These are phyloP conservation scores for Panagrolaimus sp. DNA, from an alignment of 1,140 invertebrate species.

Conservation along the genomic window DNA sequence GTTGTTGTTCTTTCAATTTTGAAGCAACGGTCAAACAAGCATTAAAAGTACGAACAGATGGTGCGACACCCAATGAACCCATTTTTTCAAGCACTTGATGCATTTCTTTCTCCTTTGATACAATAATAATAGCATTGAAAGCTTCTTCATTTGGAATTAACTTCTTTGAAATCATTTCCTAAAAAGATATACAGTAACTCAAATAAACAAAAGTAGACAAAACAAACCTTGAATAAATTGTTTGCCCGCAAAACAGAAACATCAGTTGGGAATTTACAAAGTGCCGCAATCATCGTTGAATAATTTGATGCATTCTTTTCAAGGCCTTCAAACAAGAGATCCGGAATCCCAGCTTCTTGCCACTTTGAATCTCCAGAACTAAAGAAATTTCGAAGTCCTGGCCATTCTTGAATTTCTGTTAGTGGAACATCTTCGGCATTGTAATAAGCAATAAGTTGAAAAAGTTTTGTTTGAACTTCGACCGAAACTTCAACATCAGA, in stretches of 20 bases:
- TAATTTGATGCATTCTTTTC: conserved; percentile 32
- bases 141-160: conserved; percentile 18
- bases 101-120: conserved; percentile 15
- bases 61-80: conserved; percentile 19
- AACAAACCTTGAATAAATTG: background rate
- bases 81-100: conserved; percentile 23
- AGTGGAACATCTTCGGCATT: conserved; percentile 41
- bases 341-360: conserved; percentile 27
- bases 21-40: conserved; percentile 17
- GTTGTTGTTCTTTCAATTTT: conserved; percentile 14
- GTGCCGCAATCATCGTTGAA: conserved; percentile 38
- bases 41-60: conserved; percentile 31
- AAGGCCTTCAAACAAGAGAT: conserved; percentile 35
- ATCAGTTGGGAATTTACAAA: conserved; percentile 30
- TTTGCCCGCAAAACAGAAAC: conserved; percentile 11
- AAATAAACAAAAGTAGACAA: background rate
- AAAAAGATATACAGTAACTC: background rate
- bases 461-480: conserved; percentile 28
- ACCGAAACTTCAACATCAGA: conserved; percentile 26
- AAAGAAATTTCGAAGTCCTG: conserved; percentile 35
- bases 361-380: background rate
- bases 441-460: conserved; percentile 37
- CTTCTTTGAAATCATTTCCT: conserved; percentile 18
- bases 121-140: conserved; percentile 20
- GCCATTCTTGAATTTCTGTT: conserved; percentile 42